Evolutionary conservation across 2,888 invertebrate genomes (phyloP).

Genomic region (Cheilosia pagana): DNA sequence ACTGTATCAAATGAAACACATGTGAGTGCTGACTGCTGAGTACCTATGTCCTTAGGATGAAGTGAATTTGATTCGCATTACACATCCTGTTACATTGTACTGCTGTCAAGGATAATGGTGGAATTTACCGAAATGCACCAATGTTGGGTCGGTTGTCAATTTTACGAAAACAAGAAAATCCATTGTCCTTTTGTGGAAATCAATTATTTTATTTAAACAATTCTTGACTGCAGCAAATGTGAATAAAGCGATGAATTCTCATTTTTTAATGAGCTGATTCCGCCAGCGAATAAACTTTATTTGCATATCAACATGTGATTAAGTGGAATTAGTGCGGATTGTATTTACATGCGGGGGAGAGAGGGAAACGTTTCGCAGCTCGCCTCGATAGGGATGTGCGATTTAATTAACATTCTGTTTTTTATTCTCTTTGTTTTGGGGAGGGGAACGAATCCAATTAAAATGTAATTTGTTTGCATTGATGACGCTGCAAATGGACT

Average conservation of each 20-base stretch:
- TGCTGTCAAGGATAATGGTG: no score
- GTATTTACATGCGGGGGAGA: conserved; percentile 1
- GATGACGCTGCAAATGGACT: not conserved
- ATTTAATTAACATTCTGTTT: conserved; percentile 11
- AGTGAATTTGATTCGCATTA: conserved; percentile 8
- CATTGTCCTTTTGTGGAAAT: not conserved
- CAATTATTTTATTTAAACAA: not conserved
- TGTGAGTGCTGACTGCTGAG: not conserved
- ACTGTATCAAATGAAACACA: not conserved
- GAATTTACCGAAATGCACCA: not conserved
- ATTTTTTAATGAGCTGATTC: conserved; percentile 7
- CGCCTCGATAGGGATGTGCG: not conserved
- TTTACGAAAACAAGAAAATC: not conserved
- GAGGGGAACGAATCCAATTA: conserved; percentile 1
- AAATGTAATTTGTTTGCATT: conserved; percentile 13
- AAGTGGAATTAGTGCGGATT: conserved; percentile 10
- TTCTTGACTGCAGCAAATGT: not conserved
- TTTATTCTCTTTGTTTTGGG: not conserved
- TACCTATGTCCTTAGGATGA: not conserved
- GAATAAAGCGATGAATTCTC: not conserved
- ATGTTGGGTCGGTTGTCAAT: no score
- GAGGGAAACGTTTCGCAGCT: not conserved
- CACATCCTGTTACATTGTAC: not conserved
- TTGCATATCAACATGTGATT: conserved; percentile 10
- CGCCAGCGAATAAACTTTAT: not conserved